Conservation (phyloP, 1,140 invertebrate species). For the Drosophila paulistorum region DNA sequence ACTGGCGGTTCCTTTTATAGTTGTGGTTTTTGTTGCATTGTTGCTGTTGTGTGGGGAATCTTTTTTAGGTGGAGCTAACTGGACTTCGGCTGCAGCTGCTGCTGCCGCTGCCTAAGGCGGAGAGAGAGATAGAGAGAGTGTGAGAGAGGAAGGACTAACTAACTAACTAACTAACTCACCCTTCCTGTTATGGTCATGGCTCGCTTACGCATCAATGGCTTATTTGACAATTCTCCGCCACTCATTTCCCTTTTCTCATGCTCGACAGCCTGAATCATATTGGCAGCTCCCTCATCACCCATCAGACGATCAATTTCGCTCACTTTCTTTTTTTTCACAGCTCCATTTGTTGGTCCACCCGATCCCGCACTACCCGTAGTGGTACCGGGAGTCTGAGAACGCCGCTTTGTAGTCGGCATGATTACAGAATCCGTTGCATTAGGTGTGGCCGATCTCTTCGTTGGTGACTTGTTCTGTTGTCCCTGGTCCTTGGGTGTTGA, state of each 20-base stretch:
- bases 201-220: conserved; percentile 84
- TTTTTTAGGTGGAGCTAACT: conserved; percentile 72
- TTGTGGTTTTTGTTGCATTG: conserved; percentile 9
- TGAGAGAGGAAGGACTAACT: too few relatives aligned
- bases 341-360: conserved; percentile 50
- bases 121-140: background rate
- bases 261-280: conserved; percentile 91
- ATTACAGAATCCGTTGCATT: background rate
- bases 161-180: conserved; percentile 49
- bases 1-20: conserved; percentile 2
- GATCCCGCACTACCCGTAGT: background rate
- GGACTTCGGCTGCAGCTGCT: conserved; percentile 20
- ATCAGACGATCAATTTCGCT: conserved; percentile 90
- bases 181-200: conserved; percentile 84
- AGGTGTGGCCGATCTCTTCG: conserved; percentile 29
- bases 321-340: conserved; percentile 84
- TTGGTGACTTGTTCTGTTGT: conserved; percentile 1
- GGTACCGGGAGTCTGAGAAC: conserved; percentile 59
- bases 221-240: conserved; percentile 74
- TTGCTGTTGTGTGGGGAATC: conserved; percentile 13
- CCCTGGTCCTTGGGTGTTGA: conserved; percentile 49
- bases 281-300: conserved; percentile 93
- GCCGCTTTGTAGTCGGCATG: conserved; percentile 49
- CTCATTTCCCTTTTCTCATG: conserved; percentile 82
- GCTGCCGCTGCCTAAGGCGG: conserved; percentile 26